Base-by-base conservation (phyloP, 2,888 invertebrate genomes). In the Macaria notata region DNA sequence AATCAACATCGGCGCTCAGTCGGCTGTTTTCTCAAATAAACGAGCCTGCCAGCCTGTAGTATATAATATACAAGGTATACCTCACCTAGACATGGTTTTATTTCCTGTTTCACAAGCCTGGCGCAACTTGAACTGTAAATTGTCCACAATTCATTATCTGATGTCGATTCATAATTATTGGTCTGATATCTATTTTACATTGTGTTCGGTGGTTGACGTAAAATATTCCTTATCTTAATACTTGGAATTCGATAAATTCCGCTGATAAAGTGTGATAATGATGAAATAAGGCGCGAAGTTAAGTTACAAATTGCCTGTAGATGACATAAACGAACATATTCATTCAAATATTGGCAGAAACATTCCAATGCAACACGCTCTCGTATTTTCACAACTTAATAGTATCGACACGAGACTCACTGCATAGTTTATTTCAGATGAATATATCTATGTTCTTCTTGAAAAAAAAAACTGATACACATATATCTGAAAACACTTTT, bases 151-250 rank as follows among this genome's bases (percentile, higher is more conserved):
- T 61, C 60, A 65, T 60, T 66, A 61, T 62, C 60, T 59, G 56
- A 62, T 65, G 65, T 61, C 63, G 62, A 61, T 64, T 63, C 56
- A 60, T 66, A 69, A 68, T 65, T 62, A 64, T 63, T 64, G 59
- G 61, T 41, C 61, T 54, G 65, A 67, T 63, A 61, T 64, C 60
- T 66, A 63, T 61, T 67, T 69, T 64, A 64, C 62, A 62, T 69
- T 62, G 61, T 61, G 62, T 63, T 62, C 53, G 30, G 57, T 44
- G 51, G 49, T 56, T 59, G 65, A 62, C 64, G 69, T 74, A 70
- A 74, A 72, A 64, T 70, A 68, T 72, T 64, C 59, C 64, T 63
- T 71, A 73, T 74, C 70, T 70, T 53, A 61, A 70, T 72, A 70
- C 67, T 74, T 70, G 70, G 68, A 70, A 71, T 68, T 73, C 55